Evolutionary conservation across 1,140 invertebrate genomes (phyloP), one percentile per base, ranked within the genome.

Genomic region (Caenorhabditis remanei): DNA sequence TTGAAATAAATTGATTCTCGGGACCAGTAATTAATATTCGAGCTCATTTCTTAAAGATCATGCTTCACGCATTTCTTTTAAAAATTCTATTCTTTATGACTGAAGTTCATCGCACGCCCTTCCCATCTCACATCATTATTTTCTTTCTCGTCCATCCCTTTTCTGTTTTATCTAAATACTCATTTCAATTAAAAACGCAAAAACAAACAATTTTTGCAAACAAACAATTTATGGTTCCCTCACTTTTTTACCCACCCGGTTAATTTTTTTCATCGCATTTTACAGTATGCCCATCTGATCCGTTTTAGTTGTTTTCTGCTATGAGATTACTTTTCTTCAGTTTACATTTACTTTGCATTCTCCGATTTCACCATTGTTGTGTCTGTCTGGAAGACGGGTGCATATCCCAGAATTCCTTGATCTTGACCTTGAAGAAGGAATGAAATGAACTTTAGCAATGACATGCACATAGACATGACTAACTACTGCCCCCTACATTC

Each of bases 131-230:
- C 67, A 75, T 75, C 43, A 75, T 75, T 75, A 75, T 75, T 75
- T 75, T 75, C n/a, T 14, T 53, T 46, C 67, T 40, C 41, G 9
- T 32, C 16, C n/a, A 24, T 75, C 43, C 24, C 19, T 9, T 46
- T 46, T 75, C 43, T n/a, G 13, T 75, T 48, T 75, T n/a, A 19
- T 48, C 24, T 65, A 7, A 65, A 40, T 40, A 16, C 61, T 75
- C 43, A 46, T 75, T 75, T 48, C 13, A 43, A 75, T 46, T 75
- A n/a, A 75, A 46, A 75, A 75, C 19, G 40, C 67, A 75, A 46
- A 75, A 75, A 75, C 67, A 75, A 75, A 75, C 67, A 75, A 75
- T 48, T 75, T n/a, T 75, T 46, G 43, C 67, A 75, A 48, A 48
- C 41, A 75, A 65, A 46, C 14, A 75, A 75, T 75, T 75, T 46